A percentile compares a stretch with the other conserved stretches of the same genome.
These are phyloP conservation scores for Halisarca cf. caerulea DNA, from an alignment of 37 sponge, comb jelly and placozoan genomes.

Conservation along the genomic window DNA sequence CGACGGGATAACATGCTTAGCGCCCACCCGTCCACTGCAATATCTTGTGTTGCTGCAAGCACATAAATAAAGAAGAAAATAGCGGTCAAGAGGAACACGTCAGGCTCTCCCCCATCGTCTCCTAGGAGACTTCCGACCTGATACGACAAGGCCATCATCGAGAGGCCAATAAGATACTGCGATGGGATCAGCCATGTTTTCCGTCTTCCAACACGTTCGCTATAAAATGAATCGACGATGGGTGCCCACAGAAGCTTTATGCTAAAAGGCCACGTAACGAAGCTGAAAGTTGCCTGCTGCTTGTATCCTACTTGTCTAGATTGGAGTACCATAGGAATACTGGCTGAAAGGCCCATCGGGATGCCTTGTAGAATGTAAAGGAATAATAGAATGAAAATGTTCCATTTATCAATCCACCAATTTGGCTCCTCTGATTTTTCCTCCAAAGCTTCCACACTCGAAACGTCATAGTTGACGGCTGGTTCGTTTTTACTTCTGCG, in stretches of 20 bases:
- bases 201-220: constrained; percentile 74
- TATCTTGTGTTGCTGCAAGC: constrained; percentile 95
- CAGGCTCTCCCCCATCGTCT: constrained; percentile 29
- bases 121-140: constrained; percentile 55
- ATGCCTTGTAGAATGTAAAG: constrained; percentile 92
- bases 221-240: constrained; percentile 87
- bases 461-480: too few species aligned
- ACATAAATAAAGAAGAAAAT: constrained; percentile 84
- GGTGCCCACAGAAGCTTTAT: constrained; percentile 98
- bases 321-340: constrained; percentile 90
- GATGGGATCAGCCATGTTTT: constrained; percentile 95
- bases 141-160: constrained; percentile 79
- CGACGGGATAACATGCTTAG: constrained; percentile 87
- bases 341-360: constrained; percentile 86
- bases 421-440: background rate
- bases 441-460: background rate
- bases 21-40: constrained; percentile 99
- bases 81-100: constrained; percentile 58
- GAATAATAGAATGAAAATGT: constrained; percentile 67
- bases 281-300: constrained; percentile 87
- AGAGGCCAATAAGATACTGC: constrained; percentile 81
- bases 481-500: too few species aligned
- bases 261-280: constrained; percentile 90
- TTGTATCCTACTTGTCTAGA: constrained; percentile 80
- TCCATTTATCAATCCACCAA: constrained; percentile 50